Evolutionary conservation across 2,888 invertebrate genomes (phyloP).

Genomic region (Thereva nobilitata): DNA sequence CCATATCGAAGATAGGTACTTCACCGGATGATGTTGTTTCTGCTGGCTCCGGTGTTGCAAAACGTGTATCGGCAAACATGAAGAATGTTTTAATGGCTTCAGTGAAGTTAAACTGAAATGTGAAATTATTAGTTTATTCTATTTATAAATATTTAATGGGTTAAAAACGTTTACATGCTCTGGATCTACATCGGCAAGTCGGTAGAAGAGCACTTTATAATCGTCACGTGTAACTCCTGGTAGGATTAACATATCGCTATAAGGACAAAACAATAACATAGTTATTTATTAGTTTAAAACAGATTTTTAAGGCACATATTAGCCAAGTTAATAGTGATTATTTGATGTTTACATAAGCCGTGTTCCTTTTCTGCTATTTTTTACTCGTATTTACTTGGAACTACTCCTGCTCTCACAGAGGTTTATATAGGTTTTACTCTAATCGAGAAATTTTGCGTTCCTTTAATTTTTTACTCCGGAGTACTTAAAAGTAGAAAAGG

Average conservation of each 20-base stretch:
- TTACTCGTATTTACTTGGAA: too few species aligned
- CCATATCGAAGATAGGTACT: slow-evolving; percentile 73
- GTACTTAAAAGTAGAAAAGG: too few species aligned
- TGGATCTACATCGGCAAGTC: slow-evolving; percentile 65
- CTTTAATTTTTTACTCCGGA: too few species aligned
- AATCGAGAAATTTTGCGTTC: too few species aligned
- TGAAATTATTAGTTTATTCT: background rate
- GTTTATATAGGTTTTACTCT: too few species aligned
- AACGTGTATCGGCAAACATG: slow-evolving; percentile 71
- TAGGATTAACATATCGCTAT: slow-evolving; percentile 70
- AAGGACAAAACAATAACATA: too few species aligned
- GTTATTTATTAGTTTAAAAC: slow-evolving; percentile 9
- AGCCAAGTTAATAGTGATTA: too few species aligned
- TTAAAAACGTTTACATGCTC: slow-evolving; percentile 56
- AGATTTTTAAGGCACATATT: slow-evolving; percentile 19
- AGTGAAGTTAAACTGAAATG: slow-evolving; percentile 64
- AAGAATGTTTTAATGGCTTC: slow-evolving; percentile 72
- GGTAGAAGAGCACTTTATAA: slow-evolving; percentile 69
- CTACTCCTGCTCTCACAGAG: too few species aligned
- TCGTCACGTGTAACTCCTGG: slow-evolving; percentile 69
- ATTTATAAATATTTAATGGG: background rate
- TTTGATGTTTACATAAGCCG: too few species aligned
- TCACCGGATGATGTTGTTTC: slow-evolving; percentile 67
- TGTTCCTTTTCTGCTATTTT: too few species aligned
- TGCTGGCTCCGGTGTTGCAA: slow-evolving; percentile 63